Evolutionary conservation across 2,888 invertebrate species (phyloP).

Genomic region (Trichogramma dendrolimi): DNA sequence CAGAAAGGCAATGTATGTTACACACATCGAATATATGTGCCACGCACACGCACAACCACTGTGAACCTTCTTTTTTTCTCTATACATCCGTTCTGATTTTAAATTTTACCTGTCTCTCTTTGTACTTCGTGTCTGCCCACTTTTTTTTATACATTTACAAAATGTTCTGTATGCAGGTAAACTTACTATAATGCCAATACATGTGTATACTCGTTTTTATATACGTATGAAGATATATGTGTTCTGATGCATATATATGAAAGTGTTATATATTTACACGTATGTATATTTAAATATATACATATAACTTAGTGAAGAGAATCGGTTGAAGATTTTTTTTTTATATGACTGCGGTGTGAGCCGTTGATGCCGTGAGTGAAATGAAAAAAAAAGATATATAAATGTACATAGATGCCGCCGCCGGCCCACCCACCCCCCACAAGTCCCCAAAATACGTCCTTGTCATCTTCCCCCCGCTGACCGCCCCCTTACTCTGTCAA

Average conservation of each 20-base stretch:
- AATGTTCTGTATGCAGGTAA: slow-evolving; percentile 21
- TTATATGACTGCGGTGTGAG: too few relatives aligned
- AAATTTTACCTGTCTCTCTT: too few relatives aligned
- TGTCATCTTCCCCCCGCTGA: too few relatives aligned
- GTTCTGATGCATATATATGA: slow-evolving; percentile 24
- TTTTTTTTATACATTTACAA: slow-evolving; percentile 5
- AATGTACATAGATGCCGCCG: slow-evolving; percentile 53
- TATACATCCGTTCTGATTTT: too few relatives aligned
- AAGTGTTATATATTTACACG: slow-evolving; percentile 43
- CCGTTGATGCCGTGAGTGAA: slow-evolving; percentile 42
- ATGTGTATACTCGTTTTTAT: slow-evolving; percentile 33
- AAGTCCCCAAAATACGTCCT: too few relatives aligned
- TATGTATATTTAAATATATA: background rate
- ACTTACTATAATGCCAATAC: slow-evolving; percentile 25
- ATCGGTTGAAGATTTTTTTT: background rate
- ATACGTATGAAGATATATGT: slow-evolving; percentile 35
- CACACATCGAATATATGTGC: too few relatives aligned
- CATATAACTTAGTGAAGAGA: background rate
- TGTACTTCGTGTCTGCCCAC: slow-evolving; percentile 7
- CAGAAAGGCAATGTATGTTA: too few relatives aligned
- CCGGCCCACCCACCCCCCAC: slow-evolving; percentile 49
- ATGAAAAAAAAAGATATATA: slow-evolving; percentile 21
- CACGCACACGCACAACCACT: too few relatives aligned
- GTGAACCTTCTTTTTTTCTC: too few relatives aligned
- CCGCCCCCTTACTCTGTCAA: slow-evolving; percentile 51